Base-by-base conservation (phyloP, 2,797 vertebrate species). In the Spheniscus humboldti region DNA sequence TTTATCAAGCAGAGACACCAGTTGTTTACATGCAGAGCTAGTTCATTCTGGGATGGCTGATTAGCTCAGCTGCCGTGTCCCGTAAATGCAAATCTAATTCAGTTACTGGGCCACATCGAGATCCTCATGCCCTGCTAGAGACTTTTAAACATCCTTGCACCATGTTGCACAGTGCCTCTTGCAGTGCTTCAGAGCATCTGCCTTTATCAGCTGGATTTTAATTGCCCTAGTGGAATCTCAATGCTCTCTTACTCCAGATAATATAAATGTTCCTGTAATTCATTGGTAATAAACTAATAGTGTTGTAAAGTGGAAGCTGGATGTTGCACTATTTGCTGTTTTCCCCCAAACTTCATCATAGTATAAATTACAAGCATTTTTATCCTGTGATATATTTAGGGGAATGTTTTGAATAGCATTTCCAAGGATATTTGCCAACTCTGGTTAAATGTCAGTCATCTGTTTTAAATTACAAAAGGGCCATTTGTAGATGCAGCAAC, bases 361-460 rank as follows among this genome's bases (percentile, higher is more conserved):
- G 35, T 59, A 39, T 79, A 91, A 92, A 87, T 64, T 62, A 59
- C 37, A 67, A 69, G 67, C 37, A 39, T 79, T 92, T 94, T 94
- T 89, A 85, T 92, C 35, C 62, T 59, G 19, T 76, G 22, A 57
- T 87, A 48, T 9, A 53, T 73, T 87, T 45, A 86, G 56, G 60
- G 83, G 14, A 71, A 86, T 83, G 60, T 88, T 88, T 86, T 59
- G 33, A 76, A 63, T 73, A 84, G 25, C 3, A 0, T 13, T 22
- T 63, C 30, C 43, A 77, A 73, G 57, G 39, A 28, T 80, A 56
- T 86, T 73, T 94, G 60, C 79, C 85, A 91, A 0, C 35, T 94
- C 52, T 63, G 28, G 68, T 90, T 88, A 94, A 94, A 88, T 66
- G 53, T 60, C 81, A 71, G 27, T 77, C 81, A 88, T 76, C 78